phyloP scores from a whole-genome alignment of 1,140 invertebrate genomes.

The Polypedilum pembai region DNA sequence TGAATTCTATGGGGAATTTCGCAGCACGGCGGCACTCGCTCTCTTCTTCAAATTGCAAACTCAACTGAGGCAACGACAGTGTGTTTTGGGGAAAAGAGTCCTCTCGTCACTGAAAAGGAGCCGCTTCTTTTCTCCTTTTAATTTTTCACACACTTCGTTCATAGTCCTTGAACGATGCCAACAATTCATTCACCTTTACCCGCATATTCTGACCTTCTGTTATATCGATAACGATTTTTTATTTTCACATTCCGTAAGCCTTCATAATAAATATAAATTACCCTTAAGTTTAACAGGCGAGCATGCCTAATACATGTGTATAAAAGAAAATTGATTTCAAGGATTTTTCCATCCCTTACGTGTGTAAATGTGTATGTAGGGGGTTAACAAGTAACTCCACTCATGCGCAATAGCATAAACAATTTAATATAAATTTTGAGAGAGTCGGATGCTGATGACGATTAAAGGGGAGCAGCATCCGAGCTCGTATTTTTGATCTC shows the following conservation, averaged over 20 bases:
- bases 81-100: too few species aligned
- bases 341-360: neutral
- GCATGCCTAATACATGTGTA: neutral
- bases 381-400: neutral
- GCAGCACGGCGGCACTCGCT: neutral
- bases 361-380: neutral
- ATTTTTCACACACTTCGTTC: constrained; percentile 14
- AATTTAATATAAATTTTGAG: neutral
- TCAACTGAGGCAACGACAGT: too few species aligned
- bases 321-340: neutral
- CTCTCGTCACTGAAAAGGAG: neutral
- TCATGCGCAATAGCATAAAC: neutral
- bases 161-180: neutral
- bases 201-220: constrained; percentile 22
- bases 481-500: neutral
- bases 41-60: neutral
- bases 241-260: neutral
- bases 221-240: constrained; percentile 27
- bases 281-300: constrained; percentile 23
- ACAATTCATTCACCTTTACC: neutral
- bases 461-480: neutral
- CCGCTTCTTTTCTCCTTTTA: constrained; percentile 27
- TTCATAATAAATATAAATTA: constrained; percentile 27
- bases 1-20: constrained; percentile 27
- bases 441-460: neutral